phyloP scores from a whole-genome alignment of 2,113 vertebrate genomes.

The Salvelinus fontinalis region DNA sequence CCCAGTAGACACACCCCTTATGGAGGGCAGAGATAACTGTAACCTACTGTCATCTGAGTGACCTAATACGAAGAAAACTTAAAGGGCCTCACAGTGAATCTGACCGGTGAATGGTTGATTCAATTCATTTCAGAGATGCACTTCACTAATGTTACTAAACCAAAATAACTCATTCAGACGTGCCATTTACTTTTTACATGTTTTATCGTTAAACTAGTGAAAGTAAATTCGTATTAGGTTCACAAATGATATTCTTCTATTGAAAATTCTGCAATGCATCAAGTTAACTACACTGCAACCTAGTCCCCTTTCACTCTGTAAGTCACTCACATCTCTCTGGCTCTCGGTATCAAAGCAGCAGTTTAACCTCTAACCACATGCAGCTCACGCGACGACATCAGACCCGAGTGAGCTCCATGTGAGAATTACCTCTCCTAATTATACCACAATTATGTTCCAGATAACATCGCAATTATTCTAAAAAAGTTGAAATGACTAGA shows the following conservation, averaged over 20 bases:
- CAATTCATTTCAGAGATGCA: too few relatives aligned
- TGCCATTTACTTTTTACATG: too few relatives aligned
- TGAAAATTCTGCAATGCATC: background rate
- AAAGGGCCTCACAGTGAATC: background rate
- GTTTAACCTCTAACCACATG: conserved; percentile 61
- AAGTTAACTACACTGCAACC: background rate
- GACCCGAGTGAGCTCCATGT: conserved; percentile 55
- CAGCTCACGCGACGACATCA: conserved; percentile 56
- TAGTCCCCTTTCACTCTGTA: conserved; percentile 6
- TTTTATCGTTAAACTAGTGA: too few relatives aligned
- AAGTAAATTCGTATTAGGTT: too few relatives aligned
- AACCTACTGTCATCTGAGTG: background rate
- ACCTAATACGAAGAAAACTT: background rate
- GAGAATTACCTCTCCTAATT: conserved; percentile 75
- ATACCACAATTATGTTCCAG: conserved; percentile 70
- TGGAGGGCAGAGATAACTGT: background rate
- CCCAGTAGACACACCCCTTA: background rate
- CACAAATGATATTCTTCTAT: too few relatives aligned
- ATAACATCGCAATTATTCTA: conserved; percentile 73
- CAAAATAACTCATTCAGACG: background rate
- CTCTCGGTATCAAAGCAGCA: conserved; percentile 61
- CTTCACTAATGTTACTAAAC: too few relatives aligned
- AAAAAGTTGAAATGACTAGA: conserved; percentile 65
- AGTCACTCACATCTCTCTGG: conserved; percentile 39
- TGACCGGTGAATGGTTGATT: background rate